These are phyloP conservation scores for Drosophila robusta DNA, from an alignment of 2,888 invertebrate species.

Conservation along the genomic window DNA sequence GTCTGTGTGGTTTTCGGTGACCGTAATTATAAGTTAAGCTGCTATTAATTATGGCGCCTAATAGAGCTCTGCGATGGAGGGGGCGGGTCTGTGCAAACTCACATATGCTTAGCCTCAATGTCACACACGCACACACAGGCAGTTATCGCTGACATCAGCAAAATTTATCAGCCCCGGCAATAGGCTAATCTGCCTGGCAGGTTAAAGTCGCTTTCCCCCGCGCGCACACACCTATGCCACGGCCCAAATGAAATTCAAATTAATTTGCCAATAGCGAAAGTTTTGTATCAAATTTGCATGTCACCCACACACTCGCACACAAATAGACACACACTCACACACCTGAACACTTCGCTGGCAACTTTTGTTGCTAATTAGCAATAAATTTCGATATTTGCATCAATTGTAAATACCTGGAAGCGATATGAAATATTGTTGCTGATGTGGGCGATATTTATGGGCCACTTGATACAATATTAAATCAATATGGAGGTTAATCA, in stretches of 20 bases:
- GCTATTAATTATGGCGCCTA: constrained; percentile 80
- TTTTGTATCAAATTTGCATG: constrained; percentile 76
- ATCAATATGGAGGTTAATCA: constrained; percentile 48
- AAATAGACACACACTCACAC: background rate
- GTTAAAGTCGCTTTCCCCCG: constrained; percentile 22
- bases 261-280: constrained; percentile 74
- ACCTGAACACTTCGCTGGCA: background rate
- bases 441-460: constrained; percentile 30
- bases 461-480: constrained; percentile 36
- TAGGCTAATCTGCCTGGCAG: constrained; percentile 66
- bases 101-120: constrained; percentile 55
- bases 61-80: constrained; percentile 34
- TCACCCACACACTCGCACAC: constrained; percentile 32
- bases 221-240: constrained; percentile 37
- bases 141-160: constrained; percentile 57
- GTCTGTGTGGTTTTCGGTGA: constrained; percentile 75
- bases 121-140: constrained; percentile 11
- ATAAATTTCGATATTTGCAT: constrained; percentile 68
- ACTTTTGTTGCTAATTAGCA: constrained; percentile 67
- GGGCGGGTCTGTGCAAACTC: constrained; percentile 5
- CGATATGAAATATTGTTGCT: constrained; percentile 58
- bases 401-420: constrained; percentile 37
- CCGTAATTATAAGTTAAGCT: constrained; percentile 82
- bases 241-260: constrained; percentile 71
- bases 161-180: constrained; percentile 54